Conservation (phyloP, 2,113 vertebrate species). For the Galeopterus variegatus region DNA sequence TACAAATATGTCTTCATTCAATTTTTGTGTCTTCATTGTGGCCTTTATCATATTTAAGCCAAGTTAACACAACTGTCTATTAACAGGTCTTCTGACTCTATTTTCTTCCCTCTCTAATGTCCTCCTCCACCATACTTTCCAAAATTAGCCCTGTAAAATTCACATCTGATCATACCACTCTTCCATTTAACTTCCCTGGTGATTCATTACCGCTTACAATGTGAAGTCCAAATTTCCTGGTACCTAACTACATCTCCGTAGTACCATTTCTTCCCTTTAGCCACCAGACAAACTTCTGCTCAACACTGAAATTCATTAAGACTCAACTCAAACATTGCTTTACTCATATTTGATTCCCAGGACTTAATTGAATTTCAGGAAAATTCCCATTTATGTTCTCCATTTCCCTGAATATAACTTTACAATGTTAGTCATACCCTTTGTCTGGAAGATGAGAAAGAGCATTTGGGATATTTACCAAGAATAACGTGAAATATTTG, state of each 20-base stretch:
- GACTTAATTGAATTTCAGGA: background rate
- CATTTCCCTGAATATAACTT: background rate
- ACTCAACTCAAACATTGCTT: background rate
- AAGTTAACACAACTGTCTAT: background rate
- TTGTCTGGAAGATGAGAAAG: background rate
- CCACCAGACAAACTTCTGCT: background rate
- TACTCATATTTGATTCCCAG: background rate
- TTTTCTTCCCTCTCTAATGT: background rate
- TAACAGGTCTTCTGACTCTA: background rate
- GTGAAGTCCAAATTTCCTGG: slow-evolving; percentile 1
- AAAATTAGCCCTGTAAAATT: background rate
- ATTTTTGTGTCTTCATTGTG: background rate
- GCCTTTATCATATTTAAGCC: background rate
- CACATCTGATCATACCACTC: background rate
- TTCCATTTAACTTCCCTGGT: background rate
- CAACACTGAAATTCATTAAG: background rate
- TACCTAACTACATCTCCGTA: background rate
- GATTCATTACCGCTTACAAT: background rate
- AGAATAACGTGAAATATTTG: background rate
- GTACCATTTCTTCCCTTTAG: background rate
- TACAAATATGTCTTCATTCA: background rate
- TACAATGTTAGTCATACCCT: background rate
- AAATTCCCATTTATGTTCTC: background rate
- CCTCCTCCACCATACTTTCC: background rate
- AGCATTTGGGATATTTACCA: background rate